Conservation (phyloP, 2,113 vertebrate genomes). For the Genyomyrus donnyi region DNA sequence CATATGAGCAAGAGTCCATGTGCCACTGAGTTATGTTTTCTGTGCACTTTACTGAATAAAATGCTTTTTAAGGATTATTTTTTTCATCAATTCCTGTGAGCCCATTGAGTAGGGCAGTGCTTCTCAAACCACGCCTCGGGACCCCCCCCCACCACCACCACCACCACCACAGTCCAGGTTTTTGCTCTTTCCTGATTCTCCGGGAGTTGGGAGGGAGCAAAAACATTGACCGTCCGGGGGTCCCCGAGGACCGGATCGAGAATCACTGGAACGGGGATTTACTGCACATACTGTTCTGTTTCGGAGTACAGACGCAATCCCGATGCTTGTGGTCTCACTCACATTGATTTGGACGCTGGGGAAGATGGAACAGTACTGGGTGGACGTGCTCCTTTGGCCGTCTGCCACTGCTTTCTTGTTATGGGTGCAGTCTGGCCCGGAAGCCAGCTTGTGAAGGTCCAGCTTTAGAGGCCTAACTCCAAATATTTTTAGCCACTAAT, state of each 20-base stretch:
- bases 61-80: neutral
- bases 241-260: neutral
- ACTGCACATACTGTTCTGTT: neutral
- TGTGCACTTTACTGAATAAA: neutral
- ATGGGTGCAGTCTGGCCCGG: slow-evolving; percentile 60
- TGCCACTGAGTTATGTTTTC: neutral
- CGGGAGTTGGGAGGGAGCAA: neutral
- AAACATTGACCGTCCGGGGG: neutral
- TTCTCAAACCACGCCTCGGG: neutral
- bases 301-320: neutral
- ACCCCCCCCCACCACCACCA: too few species aligned
- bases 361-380: slow-evolving; percentile 59
- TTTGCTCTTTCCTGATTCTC: neutral
- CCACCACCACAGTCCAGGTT: neutral
- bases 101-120: neutral
- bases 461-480: slow-evolving; percentile 65
- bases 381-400: slow-evolving; percentile 42
- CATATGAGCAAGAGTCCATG: neutral
- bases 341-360: slow-evolving; percentile 66
- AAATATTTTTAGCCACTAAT: slow-evolving; percentile 68
- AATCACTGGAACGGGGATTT: neutral
- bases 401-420: slow-evolving; percentile 43
- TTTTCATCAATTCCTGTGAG: neutral
- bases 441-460: slow-evolving; percentile 57
- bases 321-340: slow-evolving; percentile 30